These are phyloP conservation scores for Drosophila repleta DNA, from an alignment of 1,140 invertebrate species.

Conservation along the genomic window DNA sequence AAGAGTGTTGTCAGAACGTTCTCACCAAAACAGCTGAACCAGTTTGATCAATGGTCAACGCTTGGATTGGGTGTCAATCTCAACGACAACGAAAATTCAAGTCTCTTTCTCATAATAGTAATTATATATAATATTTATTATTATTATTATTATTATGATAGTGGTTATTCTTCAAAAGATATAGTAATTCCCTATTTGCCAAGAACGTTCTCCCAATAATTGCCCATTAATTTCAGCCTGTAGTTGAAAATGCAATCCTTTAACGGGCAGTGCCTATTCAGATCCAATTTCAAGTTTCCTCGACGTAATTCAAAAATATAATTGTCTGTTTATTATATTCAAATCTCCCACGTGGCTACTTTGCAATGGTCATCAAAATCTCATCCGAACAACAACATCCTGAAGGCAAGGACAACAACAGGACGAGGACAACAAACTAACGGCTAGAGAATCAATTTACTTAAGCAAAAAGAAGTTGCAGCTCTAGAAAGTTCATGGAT, in stretches of 20 bases:
- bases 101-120: too few species aligned
- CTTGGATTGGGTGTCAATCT: too few species aligned
- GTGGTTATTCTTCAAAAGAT: too few species aligned
- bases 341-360: conserved; percentile 37
- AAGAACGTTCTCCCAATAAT: conserved; percentile 27
- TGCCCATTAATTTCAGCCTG: conserved; percentile 23
- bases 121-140: too few species aligned
- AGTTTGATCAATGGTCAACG: too few species aligned
- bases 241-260: conserved; percentile 27
- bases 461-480: conserved; percentile 23
- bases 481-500: conserved; percentile 15
- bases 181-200: too few species aligned
- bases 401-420: background rate
- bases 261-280: background rate
- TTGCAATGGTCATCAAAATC: conserved; percentile 60
- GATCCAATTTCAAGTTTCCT: conserved; percentile 4
- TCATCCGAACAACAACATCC: conserved; percentile 37
- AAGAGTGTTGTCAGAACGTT: too few species aligned
- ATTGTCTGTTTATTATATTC: conserved; percentile 25
- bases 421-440: conserved; percentile 21
- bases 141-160: too few species aligned
- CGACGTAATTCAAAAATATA: too few species aligned
- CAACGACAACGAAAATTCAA: too few species aligned
- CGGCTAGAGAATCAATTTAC: conserved; percentile 32
- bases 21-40: too few species aligned